phyloP scores from a whole-genome alignment of 2,797 vertebrate genomes.

The Spinus olivaceus region DNA sequence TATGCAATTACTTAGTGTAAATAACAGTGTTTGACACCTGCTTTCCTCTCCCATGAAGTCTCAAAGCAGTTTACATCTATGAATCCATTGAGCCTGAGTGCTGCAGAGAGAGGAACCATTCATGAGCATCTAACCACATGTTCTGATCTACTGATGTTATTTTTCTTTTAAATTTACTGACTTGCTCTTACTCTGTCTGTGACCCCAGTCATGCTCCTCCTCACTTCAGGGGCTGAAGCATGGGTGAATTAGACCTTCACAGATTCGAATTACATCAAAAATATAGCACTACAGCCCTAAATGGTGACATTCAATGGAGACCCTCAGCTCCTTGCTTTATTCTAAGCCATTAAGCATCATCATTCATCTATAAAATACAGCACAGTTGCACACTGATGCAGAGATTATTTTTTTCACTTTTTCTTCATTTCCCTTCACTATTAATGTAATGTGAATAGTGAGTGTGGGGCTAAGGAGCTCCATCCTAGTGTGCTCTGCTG shows the following conservation, averaged over 20 bases:
- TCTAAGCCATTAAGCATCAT: conserved; percentile 33
- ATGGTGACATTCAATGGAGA: background rate
- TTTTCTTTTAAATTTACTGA: conserved; percentile 11
- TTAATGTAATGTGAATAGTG: background rate
- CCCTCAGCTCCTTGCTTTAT: background rate
- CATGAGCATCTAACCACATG: background rate
- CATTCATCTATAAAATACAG: conserved; percentile 33
- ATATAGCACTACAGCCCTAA: background rate
- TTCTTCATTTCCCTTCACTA: background rate
- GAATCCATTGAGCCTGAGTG: background rate
- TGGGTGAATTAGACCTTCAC: conserved; percentile 51
- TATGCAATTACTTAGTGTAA: background rate
- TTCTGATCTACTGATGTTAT: background rate
- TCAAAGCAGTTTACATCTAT: background rate
- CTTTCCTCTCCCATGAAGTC: conserved; percentile 3
- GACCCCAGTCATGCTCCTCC: background rate
- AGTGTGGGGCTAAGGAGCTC: background rate
- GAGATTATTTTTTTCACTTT: background rate
- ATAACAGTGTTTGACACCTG: conserved; percentile 40
- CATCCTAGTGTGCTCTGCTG: background rate
- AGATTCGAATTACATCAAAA: conserved; percentile 44
- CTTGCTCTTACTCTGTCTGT: background rate
- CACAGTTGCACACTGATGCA: conserved; percentile 11
- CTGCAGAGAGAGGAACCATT: background rate
- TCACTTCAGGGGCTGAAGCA: background rate